phyloP scores from a whole-genome alignment of 2,797 vertebrate species.

The Rhinophrynus dorsalis region DNA sequence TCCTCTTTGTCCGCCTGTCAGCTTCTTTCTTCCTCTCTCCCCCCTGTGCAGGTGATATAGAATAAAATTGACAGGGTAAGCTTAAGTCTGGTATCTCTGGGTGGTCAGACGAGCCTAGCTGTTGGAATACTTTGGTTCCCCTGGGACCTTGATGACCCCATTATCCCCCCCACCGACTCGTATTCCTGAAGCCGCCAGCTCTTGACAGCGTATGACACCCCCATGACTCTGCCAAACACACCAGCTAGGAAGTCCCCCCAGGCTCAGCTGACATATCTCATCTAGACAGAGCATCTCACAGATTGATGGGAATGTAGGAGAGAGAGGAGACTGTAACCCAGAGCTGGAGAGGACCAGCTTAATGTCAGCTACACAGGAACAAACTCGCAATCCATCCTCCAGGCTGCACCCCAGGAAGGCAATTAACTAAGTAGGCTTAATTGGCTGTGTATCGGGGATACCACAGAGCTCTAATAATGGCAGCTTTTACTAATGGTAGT shows the following conservation, averaged over 20 bases:
- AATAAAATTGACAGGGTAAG: no score
- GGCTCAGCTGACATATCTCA: slow-evolving; percentile 41
- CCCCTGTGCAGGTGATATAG: no score
- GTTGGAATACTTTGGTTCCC: slow-evolving; percentile 5
- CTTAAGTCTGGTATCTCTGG: slow-evolving; percentile 31
- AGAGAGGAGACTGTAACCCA: slow-evolving; percentile 19
- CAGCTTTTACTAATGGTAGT: no score
- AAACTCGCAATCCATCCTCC: slow-evolving; percentile 7
- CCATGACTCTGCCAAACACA: slow-evolving; percentile 27
- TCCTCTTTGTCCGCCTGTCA: no score
- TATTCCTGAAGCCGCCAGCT: slow-evolving; percentile 32
- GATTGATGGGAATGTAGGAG: slow-evolving; percentile 12
- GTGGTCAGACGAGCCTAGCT: slow-evolving; percentile 34
- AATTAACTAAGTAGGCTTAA: slow-evolving; percentile 6
- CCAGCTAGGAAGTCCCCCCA: slow-evolving; percentile 36
- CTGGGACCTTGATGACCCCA: slow-evolving; percentile 3
- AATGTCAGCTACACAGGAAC: slow-evolving; percentile 11
- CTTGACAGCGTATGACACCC: slow-evolving; percentile 34
- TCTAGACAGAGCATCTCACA: slow-evolving; percentile 31
- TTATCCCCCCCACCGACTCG: slow-evolving; percentile 16
- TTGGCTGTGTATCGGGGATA: slow-evolving; percentile 2
- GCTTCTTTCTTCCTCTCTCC: no score
- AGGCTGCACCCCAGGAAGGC: slow-evolving; percentile 11
- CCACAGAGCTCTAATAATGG: background rate
- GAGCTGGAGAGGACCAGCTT: slow-evolving; percentile 16